These are phyloP conservation scores for Zelostemma sp. DNA, from an alignment of 1,140 invertebrate genomes.

Conservation along the genomic window DNA sequence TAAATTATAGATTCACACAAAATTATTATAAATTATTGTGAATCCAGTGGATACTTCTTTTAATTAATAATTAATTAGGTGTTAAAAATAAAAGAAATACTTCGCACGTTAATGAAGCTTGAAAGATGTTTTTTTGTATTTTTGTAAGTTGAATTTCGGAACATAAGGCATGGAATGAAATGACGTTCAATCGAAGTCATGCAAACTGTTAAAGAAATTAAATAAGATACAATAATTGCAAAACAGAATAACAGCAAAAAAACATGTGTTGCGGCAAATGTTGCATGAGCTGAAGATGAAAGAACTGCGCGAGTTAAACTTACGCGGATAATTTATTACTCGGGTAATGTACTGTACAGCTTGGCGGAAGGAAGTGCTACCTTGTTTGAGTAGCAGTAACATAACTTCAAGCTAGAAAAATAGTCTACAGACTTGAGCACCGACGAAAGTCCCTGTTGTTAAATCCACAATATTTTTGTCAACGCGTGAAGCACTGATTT, in stretches of 20 bases:
- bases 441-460: not conserved
- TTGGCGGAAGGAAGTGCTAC: constrained; percentile 11
- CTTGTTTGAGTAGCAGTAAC: constrained; percentile 14
- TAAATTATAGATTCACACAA: too few relatives aligned
- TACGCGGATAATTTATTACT: constrained; percentile 12
- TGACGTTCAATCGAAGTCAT: too few relatives aligned
- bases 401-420: constrained; percentile 15
- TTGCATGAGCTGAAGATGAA: constrained; percentile 3
- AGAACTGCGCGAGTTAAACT: constrained; percentile 9
- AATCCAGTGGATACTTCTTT: too few relatives aligned
- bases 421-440: not conserved
- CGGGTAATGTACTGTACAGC: constrained; percentile 11
- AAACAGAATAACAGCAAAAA: not conserved
- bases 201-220: constrained; percentile 6
- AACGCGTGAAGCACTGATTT: not conserved
- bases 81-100: too few relatives aligned
- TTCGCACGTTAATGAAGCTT: too few relatives aligned
- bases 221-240: not conserved
- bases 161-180: too few relatives aligned
- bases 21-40: too few relatives aligned
- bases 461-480: constrained; percentile 9
- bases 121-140: too few relatives aligned
- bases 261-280: not conserved
- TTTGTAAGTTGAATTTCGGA: too few relatives aligned
- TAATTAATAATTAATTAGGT: too few relatives aligned